Base-by-base conservation (phyloP, 2,797 vertebrate species). In the Scolopax bukidnonensis region DNA sequence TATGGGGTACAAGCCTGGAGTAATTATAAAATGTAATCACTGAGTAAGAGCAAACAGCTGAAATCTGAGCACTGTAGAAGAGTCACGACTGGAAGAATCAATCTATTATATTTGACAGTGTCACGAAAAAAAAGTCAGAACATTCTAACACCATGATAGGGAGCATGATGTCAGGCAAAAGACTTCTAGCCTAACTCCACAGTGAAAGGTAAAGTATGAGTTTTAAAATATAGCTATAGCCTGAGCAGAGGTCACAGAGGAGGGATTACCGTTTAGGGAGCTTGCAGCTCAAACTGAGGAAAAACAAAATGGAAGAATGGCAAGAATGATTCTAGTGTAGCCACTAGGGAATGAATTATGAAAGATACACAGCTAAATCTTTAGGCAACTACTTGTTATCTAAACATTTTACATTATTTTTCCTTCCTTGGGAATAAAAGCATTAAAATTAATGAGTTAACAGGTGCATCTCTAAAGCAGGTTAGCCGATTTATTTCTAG, bases 81-180 rank as follows among this genome's bases (percentile, higher is more conserved):
- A 68, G 43, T 38, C 40, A 81, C 20, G 6, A 27, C 59, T 69
- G 33, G n/a, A 79, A 91, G 43, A 78, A 74, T 16, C 48, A 16
- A 91, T 50, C 83, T 78, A 57, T 76, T 93, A 41, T 28, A 73
- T 86, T 27, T 87, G 83, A 96, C 80, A 88, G 68, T 45, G 48
- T 41, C 70, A 88, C 0, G 0, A 92, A 95, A 89, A 0, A 0
- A 18, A 57, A 82, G 20, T 79, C 70, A 89, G 76, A 91, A 50
- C 48, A 45, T 79, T 78, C 47, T 88, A 75, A 86, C 30, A 56
- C 25, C 11, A 2, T 8, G 23, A 91, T 2, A 56, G 12, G 25
- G 59, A 88, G 50, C 83, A 84, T 47, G 40, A 90, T n/a, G 38
- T 86, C 89, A 95, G 47, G 36, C 9, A 12, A 73, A 91, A 89